phyloP scores from a whole-genome alignment of 1,140 invertebrate species.

The Dufourea novaeangliae region DNA sequence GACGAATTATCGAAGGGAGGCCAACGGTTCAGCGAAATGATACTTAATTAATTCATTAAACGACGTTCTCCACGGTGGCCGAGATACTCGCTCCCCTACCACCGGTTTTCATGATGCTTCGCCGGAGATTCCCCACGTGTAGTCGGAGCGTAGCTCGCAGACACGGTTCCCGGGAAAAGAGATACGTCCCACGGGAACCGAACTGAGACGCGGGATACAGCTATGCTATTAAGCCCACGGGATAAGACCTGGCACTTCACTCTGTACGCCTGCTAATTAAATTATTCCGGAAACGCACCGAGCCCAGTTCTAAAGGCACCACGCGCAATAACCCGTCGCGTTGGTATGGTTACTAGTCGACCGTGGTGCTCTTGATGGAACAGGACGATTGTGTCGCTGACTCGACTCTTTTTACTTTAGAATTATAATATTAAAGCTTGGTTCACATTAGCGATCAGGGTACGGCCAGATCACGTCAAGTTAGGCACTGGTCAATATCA shows the following conservation, averaged over 20 bases:
- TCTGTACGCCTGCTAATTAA: constrained; percentile 71
- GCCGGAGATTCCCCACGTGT: not conserved
- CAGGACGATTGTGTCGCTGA: too few species aligned
- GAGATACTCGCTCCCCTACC: not conserved
- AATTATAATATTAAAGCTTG: too few species aligned
- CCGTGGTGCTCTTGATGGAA: too few species aligned
- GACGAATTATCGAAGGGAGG: not conserved
- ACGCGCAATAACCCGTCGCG: not conserved
- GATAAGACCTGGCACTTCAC: constrained; percentile 71
- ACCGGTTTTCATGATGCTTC: constrained; percentile 25
- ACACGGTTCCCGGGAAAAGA: constrained; percentile 33
- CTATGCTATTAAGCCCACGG: constrained; percentile 72
- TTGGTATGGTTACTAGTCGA: too few species aligned
- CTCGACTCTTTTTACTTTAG: too few species aligned
- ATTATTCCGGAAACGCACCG: constrained; percentile 70
- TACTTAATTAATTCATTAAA: constrained; percentile 58
- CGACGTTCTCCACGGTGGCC: not conserved
- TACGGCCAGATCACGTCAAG: too few species aligned
- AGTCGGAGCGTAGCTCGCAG: constrained; percentile 27
- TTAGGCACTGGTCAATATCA: too few species aligned
- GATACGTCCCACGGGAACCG: constrained; percentile 55
- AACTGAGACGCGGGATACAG: constrained; percentile 52
- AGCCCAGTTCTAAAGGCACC: constrained; percentile 1
- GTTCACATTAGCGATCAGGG: too few species aligned
- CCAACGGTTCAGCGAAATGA: constrained; percentile 29